Evolutionary conservation across 2,113 vertebrate species (phyloP), one percentile per base, ranked within the genome.

Genomic region (Gila orcuttii): DNA sequence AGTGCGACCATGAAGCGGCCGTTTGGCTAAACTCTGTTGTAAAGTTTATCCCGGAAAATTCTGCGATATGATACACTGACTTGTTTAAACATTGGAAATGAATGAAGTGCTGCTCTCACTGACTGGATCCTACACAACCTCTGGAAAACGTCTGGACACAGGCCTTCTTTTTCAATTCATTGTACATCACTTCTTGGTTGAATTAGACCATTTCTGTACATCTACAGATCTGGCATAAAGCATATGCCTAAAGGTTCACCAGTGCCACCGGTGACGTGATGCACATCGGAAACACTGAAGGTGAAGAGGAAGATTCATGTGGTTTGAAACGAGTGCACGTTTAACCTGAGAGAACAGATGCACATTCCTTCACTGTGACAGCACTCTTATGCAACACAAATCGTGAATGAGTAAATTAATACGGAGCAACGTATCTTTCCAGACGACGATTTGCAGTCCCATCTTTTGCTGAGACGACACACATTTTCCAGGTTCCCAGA

Each of bases 361-460:
- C 87, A 91, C 92, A 94, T 94, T 93, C 92, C 91, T 92, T 85
- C 89, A 73, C 87, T 85, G 83, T 91, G 91, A 93, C 86, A 66
- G 86, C 90, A 89, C 83, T 39, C 80, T 94, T 93, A 93, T 84
- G 90, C 91, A 93, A 93, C 89, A 55, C 75, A 87, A 87, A 91
- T 91, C 82, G 88, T 93, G 93, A 93, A 93, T 92, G 93, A 93
- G 91, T 88, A 88, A 93, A 94, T 83, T 36, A 93, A 88, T 64
- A 85, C 9, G 57, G 79, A 89, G 86, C 81, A 68, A 91, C 64
- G 78, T 84, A 69, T n/a, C 57, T 55, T 86, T 93, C 92, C 92
- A 94, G 93, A 92, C 90, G 84, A 87, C 87, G 55, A 86, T 91
- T 90, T 91, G 86, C 80, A 85, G 88, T 93, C 93, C 91, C 88